These are phyloP conservation scores for Collichthys lucidus DNA, from an alignment of 2,113 vertebrate genomes.

Conservation along the genomic window DNA sequence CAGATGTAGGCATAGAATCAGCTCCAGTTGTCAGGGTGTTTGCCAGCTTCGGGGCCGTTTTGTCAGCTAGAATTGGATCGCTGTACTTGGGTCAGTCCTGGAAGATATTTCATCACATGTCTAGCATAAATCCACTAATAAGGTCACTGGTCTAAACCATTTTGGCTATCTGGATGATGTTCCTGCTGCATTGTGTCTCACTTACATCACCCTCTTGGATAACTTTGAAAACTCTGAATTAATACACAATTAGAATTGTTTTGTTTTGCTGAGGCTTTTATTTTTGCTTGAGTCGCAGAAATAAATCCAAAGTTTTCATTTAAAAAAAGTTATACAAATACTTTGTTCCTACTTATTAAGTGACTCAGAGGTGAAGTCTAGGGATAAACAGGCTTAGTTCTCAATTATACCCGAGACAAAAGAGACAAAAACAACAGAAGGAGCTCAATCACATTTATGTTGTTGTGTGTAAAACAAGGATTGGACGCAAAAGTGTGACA, in stretches of 20 bases:
- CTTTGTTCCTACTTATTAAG: too few species aligned
- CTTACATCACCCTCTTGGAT: not conserved
- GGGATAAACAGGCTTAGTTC: not conserved
- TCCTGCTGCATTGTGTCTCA: not conserved
- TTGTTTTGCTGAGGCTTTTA: not conserved
- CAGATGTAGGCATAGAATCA: not conserved
- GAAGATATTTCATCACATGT: not conserved
- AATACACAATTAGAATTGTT: not conserved
- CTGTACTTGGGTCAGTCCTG: not conserved
- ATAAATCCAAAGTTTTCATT: not conserved
- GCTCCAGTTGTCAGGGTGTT: not conserved
- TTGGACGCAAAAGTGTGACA: not conserved
- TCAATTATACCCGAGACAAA: not conserved
- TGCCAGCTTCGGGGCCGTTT: not conserved
- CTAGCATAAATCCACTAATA: not conserved
- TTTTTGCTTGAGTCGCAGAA: not conserved
- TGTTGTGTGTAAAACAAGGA: not conserved
- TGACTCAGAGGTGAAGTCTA: not conserved
- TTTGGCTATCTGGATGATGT: not conserved
- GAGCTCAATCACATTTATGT: not conserved
- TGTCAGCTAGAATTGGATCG: not conserved
- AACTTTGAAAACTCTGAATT: not conserved
- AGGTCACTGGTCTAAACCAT: not conserved
- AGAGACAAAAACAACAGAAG: not conserved
- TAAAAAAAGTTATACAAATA: not conserved